Base-by-base conservation (phyloP, 2,888 invertebrate species). In the Ceramica pisi region DNA sequence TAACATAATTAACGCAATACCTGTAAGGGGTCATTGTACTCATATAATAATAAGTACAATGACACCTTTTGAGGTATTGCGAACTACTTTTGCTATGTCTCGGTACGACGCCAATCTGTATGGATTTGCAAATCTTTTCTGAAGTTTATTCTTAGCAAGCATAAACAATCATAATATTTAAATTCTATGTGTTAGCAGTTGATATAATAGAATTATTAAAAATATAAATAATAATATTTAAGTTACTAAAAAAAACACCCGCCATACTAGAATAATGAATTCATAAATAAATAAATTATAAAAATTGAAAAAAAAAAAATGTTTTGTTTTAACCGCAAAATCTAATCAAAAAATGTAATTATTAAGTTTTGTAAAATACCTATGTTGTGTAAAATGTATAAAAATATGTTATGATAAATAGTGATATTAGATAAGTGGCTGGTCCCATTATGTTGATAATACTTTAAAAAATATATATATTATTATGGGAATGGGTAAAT, bases 271-370 rank as follows among this genome's bases (percentile, higher is more conserved):
- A 46, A 53, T 59, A 60, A 65, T 57, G 68, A 67, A 67, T 79
- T 78, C 72, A 73, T 80, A 81, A 82, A 78, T 69, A 81, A 83
- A 84, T 80, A 82, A 31, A 84, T 38, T 21, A 68, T 46, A 84
- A 84, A 31, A 84, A 84, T 31, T 73, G 53, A 67, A 61, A 72
- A 83, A 83, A 80, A 81, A 82, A 84, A 71, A 65, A n/a, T 44
- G 57, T 66, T 68, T 73, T 59, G 67, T 81, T 70, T 35, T 65
- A 74, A 73, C 46, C 59, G 23, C 50, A 57, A 69, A 70, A 68
- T 67, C 1, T 70, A 75, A 71, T 67, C 31, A 56, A 66, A 75
- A 75, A 75, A 21, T 67, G 31, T 56, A 19, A n/a, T 70, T 19
- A 5, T 6, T 67, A 48, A 69, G 69, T 59, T 38, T 62, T 74